These are phyloP conservation scores for Drosophila picticornis DNA, from an alignment of 2,888 invertebrate species.

Conservation along the genomic window DNA sequence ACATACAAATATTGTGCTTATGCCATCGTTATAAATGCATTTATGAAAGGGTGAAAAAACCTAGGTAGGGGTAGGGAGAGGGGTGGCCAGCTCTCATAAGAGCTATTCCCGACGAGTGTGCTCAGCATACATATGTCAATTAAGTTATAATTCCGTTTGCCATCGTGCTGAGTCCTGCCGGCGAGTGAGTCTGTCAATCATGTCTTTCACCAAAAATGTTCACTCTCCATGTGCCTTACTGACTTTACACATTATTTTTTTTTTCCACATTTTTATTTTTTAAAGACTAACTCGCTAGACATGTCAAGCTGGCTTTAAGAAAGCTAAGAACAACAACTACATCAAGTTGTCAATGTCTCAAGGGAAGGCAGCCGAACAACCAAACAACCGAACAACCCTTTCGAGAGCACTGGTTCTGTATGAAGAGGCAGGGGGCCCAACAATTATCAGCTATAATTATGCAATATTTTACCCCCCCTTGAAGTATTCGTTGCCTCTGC, in stretches of 20 bases:
- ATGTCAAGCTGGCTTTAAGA: slow-evolving; percentile 77
- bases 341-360: slow-evolving; percentile 69
- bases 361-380: slow-evolving; percentile 59
- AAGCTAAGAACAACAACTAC: slow-evolving; percentile 46
- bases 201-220: slow-evolving; percentile 53
- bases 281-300: slow-evolving; percentile 39
- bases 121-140: slow-evolving; percentile 78
- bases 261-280: slow-evolving; percentile 18
- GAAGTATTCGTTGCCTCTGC: slow-evolving; percentile 19
- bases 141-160: slow-evolving; percentile 79
- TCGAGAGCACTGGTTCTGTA: slow-evolving; percentile 21
- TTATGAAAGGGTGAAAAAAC: slow-evolving; percentile 51
- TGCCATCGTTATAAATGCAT: slow-evolving; percentile 43
- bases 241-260: slow-evolving; percentile 57
- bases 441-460: slow-evolving; percentile 78
- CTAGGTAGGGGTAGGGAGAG: slow-evolving; percentile 5
- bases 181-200: slow-evolving; percentile 73
- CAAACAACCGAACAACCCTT: slow-evolving; percentile 63
- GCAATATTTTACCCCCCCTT: slow-evolving; percentile 58
- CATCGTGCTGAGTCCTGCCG: slow-evolving; percentile 65
- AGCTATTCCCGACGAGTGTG: slow-evolving; percentile 57
- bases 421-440: slow-evolving; percentile 25
- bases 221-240: slow-evolving; percentile 64
- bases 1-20: slow-evolving; percentile 65
- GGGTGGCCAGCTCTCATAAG: slow-evolving; percentile 19